Conservation (phyloP, 2,888 invertebrate genomes). For the Clunio marinus region DNA sequence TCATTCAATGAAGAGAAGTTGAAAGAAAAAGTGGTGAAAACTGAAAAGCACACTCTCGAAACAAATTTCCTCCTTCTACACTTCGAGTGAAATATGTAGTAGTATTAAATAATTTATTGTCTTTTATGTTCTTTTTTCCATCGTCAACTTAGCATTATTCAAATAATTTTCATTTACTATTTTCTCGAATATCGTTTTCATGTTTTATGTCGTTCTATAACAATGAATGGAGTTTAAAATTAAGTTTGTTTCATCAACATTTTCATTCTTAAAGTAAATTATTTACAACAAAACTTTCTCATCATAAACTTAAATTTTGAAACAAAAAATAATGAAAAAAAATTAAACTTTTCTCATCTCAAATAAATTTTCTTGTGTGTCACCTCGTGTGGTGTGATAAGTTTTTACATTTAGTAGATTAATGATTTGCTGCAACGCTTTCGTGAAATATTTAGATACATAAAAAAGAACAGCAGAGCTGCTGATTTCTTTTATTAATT, state of each 20-base stretch:
- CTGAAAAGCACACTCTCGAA: neutral
- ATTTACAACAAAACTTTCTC: conserved; percentile 1
- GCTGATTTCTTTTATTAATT: too few relatives aligned
- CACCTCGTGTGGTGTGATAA: neutral
- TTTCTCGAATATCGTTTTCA: neutral
- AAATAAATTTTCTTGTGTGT: neutral
- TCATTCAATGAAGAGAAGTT: neutral
- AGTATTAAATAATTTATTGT: conserved; percentile 34
- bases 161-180: conserved; percentile 11
- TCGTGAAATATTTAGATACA: conserved; percentile 5
- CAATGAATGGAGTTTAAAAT: neutral
- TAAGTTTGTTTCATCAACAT: conserved; percentile 6
- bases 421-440: neutral
- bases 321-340: too few relatives aligned
- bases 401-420: conserved; percentile 4
- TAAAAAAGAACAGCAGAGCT: too few relatives aligned
- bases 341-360: neutral
- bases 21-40: conserved; percentile 11
- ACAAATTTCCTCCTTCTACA: conserved; percentile 7
- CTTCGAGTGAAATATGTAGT: conserved; percentile 31
- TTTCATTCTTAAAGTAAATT: neutral
- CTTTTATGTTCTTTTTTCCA: conserved; percentile 18
- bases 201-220: neutral
- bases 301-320: neutral
- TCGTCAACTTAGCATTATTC: conserved; percentile 26